Evolutionary conservation across 2,797 vertebrate genomes (phyloP), one percentile per base, ranked within the genome.

Genomic region (Parotocinclus haroldoi): DNA sequence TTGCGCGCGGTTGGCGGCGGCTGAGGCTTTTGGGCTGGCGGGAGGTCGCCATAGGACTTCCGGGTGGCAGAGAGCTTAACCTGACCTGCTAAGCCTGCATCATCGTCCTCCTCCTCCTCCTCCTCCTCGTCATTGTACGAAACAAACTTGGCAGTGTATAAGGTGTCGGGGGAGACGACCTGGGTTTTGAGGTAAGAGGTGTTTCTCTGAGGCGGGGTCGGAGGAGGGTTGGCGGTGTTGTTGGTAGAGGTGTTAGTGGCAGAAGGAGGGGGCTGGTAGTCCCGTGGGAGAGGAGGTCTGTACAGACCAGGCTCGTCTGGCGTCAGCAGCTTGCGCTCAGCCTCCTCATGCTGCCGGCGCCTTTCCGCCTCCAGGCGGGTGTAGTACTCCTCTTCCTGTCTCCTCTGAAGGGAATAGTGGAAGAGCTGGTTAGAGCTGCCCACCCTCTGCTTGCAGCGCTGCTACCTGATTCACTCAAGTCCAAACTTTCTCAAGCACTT

Each of bases 101-200:
- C 89, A 72, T 90, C n/a, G n/a, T n/a, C n/a, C n/a, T 91, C 87
- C 59, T 89, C 94, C 80, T 95, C 92, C 63, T 96, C 63, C 50
- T 67, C 96, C 0, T 96, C 95, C 50, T 98, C 96, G 80, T 94
- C 94, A 85, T 88, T 86, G 91, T 96, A 96, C 61, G 96, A 90
- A 85, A 99, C 93, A 86, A 97, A 94, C 93, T 92, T 98, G 95
- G 96, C 96, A 85, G 96, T 98, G 92, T 95, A 98, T 89, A 98
- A 87, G 83, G 93, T 92, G 91, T 98, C 95, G 67, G 96, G 96
- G 87, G 95, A 96, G 84, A 92, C 84, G 83, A 89, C 92, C 89
- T 93, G 94, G 74, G 93, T 91, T 93, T 94, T 98, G 91, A 98
- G 95, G 95, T 94, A 96, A 90, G 96, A 98, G 86, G 95, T 90